Evolutionary conservation across 2,888 invertebrate genomes (phyloP), one percentile per base, ranked within the genome.

Genomic region (Abrostola triplasia): DNA sequence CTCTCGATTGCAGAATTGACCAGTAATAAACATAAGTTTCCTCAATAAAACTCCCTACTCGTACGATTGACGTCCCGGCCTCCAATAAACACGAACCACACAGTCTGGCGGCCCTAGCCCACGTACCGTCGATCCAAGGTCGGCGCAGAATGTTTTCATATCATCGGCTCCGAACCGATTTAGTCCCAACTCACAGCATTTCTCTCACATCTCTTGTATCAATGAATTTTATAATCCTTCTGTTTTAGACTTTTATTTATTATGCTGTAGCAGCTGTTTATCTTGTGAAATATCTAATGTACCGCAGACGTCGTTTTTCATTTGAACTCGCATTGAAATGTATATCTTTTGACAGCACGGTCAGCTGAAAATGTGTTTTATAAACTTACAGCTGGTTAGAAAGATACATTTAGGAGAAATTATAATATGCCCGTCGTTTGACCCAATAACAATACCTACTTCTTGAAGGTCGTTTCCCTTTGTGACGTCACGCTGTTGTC

Each of bases 201-300:
- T 61, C 36, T 42, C 60, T n/a, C 54, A 13, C 53, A 60, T 38
- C 53, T 42, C 51, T 50, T 12, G 37, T 52, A 66, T 79, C 76
- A 79, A 79, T 79, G 72, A 76, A 64, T 78, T 60, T 59, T 40
- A 51, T 59, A 51, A 61, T 57, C 53, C 56, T 41, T 56, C 50
- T 50, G n/a, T 24, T 61, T 50, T 50, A 36, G 8, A 24, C 49
- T 53, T 62, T 51, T 49, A 58, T 63, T 58, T 70, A 58, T 38
- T 35, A 38, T n/a, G 36, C 42, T 42, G 5, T 24, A 62, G 65
- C 72, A 76, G 76, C 65, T 79, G 76, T n/a, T 35, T 65, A 41
- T 58, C 11, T 59, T 11, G 6, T 59, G 48, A 62, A 40, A 59
- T 51, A 63, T 51, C 24, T 62, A 10, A 36, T 11, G 55, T 5